A percentile compares a stretch with the other conserved stretches of the same genome.
Evolutionary conservation across 2,888 invertebrate species (phyloP).

Genomic region (Sussaba pulchella): DNA sequence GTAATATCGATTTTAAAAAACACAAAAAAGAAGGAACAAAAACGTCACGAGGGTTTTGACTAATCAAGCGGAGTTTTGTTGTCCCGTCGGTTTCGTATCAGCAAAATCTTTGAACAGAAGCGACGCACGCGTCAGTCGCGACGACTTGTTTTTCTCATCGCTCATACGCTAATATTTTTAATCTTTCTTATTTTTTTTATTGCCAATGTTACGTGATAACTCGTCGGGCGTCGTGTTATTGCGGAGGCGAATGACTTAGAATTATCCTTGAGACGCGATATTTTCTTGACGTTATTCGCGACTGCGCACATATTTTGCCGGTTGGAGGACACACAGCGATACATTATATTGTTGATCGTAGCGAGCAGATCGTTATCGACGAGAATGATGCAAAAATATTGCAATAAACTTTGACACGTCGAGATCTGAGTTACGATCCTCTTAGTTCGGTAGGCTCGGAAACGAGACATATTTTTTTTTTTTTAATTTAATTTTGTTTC

Average conservation of each 20-base stretch:
- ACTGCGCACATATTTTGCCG: slow-evolving; percentile 31
- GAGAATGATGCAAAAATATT: slow-evolving; percentile 36
- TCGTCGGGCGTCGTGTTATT: slow-evolving; percentile 35
- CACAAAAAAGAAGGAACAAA: not conserved
- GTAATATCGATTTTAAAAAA: not conserved
- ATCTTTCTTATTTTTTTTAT: slow-evolving; percentile 18
- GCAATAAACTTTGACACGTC: slow-evolving; percentile 51
- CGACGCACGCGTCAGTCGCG: slow-evolving; percentile 9
- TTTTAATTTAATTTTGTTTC: not conserved
- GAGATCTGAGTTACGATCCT: slow-evolving; percentile 51
- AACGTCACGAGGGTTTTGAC: not conserved
- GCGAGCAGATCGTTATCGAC: slow-evolving; percentile 30
- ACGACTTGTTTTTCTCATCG: slow-evolving; percentile 48
- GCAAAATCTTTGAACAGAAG: slow-evolving; percentile 7
- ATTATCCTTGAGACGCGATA: slow-evolving; percentile 62
- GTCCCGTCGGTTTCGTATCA: not conserved
- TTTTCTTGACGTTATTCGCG: slow-evolving; percentile 50
- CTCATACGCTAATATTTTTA: slow-evolving; percentile 19
- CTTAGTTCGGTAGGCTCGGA: slow-evolving; percentile 63
- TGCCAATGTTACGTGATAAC: slow-evolving; percentile 15
- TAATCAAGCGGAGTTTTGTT: not conserved
- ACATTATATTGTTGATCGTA: slow-evolving; percentile 35
- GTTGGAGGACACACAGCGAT: not conserved
- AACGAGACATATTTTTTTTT: not conserved
- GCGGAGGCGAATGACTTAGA: slow-evolving; percentile 61